Evolutionary conservation across 2,797 vertebrate species (phyloP).

Genomic region (Lutjanus argentimaculatus): DNA sequence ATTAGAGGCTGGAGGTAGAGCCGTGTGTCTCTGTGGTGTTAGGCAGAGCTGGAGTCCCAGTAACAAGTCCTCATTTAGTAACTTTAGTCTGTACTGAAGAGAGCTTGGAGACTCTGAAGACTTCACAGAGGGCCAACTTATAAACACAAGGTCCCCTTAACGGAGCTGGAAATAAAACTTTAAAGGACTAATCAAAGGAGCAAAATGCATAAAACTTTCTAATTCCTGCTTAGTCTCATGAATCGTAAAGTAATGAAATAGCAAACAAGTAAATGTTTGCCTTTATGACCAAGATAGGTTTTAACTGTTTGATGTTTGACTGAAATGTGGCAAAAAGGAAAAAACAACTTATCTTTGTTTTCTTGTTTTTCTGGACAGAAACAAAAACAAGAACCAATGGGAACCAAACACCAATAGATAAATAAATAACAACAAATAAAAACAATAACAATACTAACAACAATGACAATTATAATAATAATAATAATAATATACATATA

Average conservation of each 20-base stretch:
- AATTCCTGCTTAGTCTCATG: conserved; percentile 15
- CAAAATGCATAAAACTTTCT: not conserved
- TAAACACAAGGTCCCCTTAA: conserved; percentile 2
- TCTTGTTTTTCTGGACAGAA: too few relatives aligned
- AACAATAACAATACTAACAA: too few relatives aligned
- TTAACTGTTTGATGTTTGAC: too few relatives aligned
- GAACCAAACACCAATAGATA: too few relatives aligned
- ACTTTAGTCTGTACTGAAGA: conserved; percentile 35
- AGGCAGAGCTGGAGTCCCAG: conserved; percentile 31
- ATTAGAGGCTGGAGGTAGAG: conserved; percentile 65
- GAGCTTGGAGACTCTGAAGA: conserved; percentile 30
- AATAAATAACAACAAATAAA: too few relatives aligned
- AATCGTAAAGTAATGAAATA: conserved; percentile 1
- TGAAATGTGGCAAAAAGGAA: too few relatives aligned
- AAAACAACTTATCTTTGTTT: too few relatives aligned
- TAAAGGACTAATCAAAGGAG: conserved; percentile 6
- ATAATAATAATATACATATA: too few relatives aligned
- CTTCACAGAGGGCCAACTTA: conserved; percentile 13
- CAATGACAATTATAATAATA: too few relatives aligned
- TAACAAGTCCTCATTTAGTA: conserved; percentile 60
- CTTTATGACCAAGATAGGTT: not conserved
- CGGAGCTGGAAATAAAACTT: conserved; percentile 1
- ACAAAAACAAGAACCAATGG: too few relatives aligned
- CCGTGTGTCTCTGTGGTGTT: conserved; percentile 53
- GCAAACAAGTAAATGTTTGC: not conserved